Base-by-base conservation (phyloP, 2,888 invertebrate species). In the Drepana falcataria region DNA sequence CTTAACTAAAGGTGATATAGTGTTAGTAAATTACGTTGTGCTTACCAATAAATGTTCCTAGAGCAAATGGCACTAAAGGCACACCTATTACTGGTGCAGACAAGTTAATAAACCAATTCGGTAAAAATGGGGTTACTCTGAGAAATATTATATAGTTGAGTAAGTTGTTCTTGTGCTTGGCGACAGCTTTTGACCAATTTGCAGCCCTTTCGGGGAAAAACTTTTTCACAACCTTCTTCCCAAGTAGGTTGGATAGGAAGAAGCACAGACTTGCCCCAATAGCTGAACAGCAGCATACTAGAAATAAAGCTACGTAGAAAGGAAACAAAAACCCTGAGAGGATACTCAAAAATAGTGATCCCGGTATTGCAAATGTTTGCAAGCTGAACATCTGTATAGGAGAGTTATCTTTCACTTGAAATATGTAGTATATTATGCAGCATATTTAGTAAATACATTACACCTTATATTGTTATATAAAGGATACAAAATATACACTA, bases 361-460 rank as follows among this genome's bases (percentile, higher is more conserved):
- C 99, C 60, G 99, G 99, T 91, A 99, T 99, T 74, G 99, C 99
- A 92, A 99, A 99, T 60, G 99, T 98, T 94, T 99, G 99, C 77
- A 99, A 93, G 87, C 98, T 98, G 89, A 70, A 66, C 64, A 48
- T 35, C 7, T 49, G 71, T 85, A 75, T 81, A 88, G 85, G 82
- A 79, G 71, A 65, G 49, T 37, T 33, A 51, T 57, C 52, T 21
- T 48, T 44, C 48, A 48, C 6, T 53, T 53, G 21, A 56, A 55
- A 52, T 35, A 54, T 52, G 3, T 37, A 4, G 37, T 5, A 3
- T 5, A 37, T 3, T 35, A 54, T 52, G 3, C 1, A 4, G 37
- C 1, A 3, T 5, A 37, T 3, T 37, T 0, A 3, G 5, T 4
- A 4, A 37, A 58, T 59, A 49, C 48, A 47, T 21, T n/a, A 49